Conservation (phyloP, 2,888 invertebrate species). For the Xestia ashworthii region DNA sequence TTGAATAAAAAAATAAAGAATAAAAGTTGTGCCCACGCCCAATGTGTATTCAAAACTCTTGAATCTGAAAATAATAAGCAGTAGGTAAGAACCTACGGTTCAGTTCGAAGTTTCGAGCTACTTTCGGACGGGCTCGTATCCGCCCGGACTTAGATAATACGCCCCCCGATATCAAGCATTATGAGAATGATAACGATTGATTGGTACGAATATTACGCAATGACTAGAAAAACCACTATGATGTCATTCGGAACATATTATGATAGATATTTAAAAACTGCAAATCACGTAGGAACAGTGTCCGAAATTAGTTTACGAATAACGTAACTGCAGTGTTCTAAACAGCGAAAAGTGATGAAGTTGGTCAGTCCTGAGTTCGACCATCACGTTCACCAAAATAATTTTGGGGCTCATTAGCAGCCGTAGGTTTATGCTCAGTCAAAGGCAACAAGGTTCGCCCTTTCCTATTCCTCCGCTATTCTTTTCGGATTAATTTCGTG, state of each 20-base stretch:
- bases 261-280: neutral
- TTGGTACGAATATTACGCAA: constrained; percentile 21
- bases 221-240: constrained; percentile 1
- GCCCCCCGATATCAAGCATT: constrained; percentile 1
- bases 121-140: constrained; percentile 3
- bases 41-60: neutral
- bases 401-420: neutral
- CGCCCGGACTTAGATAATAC: neutral
- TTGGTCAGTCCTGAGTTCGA: neutral
- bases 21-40: neutral
- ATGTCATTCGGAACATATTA: neutral
- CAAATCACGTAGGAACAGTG: neutral
- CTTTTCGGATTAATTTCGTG: neutral
- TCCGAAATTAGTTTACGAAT: neutral
- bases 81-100: neutral
- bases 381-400: neutral
- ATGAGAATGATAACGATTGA: constrained; percentile 15
- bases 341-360: neutral
- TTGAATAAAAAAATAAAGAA: too few species aligned
- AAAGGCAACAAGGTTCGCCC: neutral
- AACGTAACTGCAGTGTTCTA: neutral
- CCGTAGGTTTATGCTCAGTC: neutral
- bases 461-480: neutral
- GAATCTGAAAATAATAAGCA: neutral
- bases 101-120: neutral